These are phyloP conservation scores for Catagonus wagneri DNA, from an alignment of 2,113 vertebrate species.

Conservation along the genomic window DNA sequence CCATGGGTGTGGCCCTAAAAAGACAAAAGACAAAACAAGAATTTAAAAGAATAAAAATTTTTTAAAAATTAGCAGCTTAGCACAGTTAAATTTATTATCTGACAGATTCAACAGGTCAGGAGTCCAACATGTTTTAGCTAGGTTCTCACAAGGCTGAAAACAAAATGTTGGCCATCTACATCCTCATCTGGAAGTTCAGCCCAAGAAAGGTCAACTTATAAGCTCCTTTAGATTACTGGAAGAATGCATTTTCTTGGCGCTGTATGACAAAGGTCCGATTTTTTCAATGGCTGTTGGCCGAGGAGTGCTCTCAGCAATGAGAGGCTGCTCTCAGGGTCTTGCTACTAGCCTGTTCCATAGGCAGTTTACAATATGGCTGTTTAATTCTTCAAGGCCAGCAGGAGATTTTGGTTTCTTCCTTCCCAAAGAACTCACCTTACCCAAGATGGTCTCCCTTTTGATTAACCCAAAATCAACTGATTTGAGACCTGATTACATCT, in stretches of 20 bases:
- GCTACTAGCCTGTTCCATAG: rapidly evolving
- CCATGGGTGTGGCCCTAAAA: too few species aligned
- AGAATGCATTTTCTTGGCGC: not conserved
- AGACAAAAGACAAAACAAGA: too few species aligned
- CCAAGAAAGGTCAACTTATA: not conserved
- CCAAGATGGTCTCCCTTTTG: not conserved
- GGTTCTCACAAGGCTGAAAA: not conserved
- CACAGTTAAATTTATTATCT: not conserved
- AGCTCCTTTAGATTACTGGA: too few species aligned
- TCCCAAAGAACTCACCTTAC: not conserved
- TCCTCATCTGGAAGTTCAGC: not conserved
- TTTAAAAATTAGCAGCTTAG: not conserved
- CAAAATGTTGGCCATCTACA: not conserved
- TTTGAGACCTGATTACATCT: not conserved
- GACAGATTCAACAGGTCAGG: not conserved
- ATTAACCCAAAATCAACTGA: not conserved
- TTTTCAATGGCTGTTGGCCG: not conserved
- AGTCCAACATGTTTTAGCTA: not conserved
- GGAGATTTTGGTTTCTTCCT: not conserved
- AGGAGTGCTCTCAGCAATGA: not conserved
- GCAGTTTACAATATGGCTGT: not conserved
- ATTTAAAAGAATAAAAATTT: too few species aligned
- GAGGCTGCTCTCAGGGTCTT: not conserved
- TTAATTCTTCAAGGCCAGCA: not conserved
- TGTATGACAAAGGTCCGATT: too few species aligned